Percentiles rank a stretch among this genome's conserved stretches.
Conservation (phyloP, 2,888 invertebrate species). For the Cheilosia scutellata region DNA sequence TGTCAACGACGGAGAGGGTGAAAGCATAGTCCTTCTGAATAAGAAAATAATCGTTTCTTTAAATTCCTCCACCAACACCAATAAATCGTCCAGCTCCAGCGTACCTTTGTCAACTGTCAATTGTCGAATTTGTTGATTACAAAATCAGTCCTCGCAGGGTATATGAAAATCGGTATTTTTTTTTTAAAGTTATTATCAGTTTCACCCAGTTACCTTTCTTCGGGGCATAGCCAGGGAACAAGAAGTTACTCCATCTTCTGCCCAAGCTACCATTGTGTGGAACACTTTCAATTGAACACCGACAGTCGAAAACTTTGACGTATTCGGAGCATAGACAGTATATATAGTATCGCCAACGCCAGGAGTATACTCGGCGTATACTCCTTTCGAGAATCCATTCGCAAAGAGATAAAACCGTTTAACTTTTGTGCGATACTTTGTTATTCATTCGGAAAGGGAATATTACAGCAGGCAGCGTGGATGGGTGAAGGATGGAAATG, state of each 20-base stretch:
- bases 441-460: constrained; percentile 57
- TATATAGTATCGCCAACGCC: constrained; percentile 53
- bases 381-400: constrained; percentile 70
- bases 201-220: constrained; percentile 51
- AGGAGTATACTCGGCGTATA: constrained; percentile 32
- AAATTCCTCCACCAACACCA: constrained; percentile 43
- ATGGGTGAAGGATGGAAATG: constrained; percentile 32
- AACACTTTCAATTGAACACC: constrained; percentile 38
- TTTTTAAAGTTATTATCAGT: constrained; percentile 57
- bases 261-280: constrained; percentile 18
- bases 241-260: constrained; percentile 12
- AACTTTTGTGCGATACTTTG: constrained; percentile 70
- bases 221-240: constrained; percentile 18
- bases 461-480: not conserved
- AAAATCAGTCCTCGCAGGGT: constrained; percentile 53
- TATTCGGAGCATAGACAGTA: constrained; percentile 25
- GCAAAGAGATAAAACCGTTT: constrained; percentile 72
- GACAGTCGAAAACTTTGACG: constrained; percentile 71
- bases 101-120: constrained; percentile 73
- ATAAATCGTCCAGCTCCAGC: constrained; percentile 61
- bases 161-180: constrained; percentile 31
- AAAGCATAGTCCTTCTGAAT: not conserved
- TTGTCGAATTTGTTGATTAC: constrained; percentile 74
- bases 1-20: constrained; percentile 37
- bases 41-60: not conserved